Percentiles rank a stretch among this genome's conserved stretches.
These are phyloP conservation scores for Pagrus major DNA, from an alignment of 2,113 vertebrate genomes.

Conservation along the genomic window DNA sequence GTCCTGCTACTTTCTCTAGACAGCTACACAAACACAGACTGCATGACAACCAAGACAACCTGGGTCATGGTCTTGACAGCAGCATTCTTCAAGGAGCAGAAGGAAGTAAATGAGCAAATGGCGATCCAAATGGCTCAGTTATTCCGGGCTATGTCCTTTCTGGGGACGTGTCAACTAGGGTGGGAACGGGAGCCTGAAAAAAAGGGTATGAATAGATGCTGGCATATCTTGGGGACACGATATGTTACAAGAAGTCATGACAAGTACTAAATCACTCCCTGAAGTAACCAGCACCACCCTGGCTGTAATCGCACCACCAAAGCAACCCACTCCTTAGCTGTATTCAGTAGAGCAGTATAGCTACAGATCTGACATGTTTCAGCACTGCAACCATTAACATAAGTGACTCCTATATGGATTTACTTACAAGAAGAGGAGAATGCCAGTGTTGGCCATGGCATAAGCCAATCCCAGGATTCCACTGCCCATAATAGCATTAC, in stretches of 20 bases:
- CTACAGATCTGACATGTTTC: not conserved
- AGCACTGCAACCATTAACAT: not conserved
- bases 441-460: slow-evolving; percentile 98
- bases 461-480: slow-evolving; percentile 98
- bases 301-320: not conserved
- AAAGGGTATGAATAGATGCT: slow-evolving; percentile 35
- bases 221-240: slow-evolving; percentile 7
- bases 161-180: slow-evolving; percentile 30
- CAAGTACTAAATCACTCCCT: slow-evolving; percentile 37
- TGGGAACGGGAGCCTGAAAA: slow-evolving; percentile 27
- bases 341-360: not conserved
- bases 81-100: slow-evolving; percentile 16
- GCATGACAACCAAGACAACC: slow-evolving; percentile 6
- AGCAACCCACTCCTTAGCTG: not conserved
- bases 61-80: slow-evolving; percentile 28
- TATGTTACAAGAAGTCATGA: slow-evolving; percentile 33
- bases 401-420: not conserved
- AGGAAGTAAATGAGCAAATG: slow-evolving; percentile 21
- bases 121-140: slow-evolving; percentile 47
- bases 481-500: slow-evolving; percentile 99
- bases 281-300: not conserved
- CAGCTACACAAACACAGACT: slow-evolving; percentile 50
- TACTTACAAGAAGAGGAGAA: slow-evolving; percentile 97
- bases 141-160: slow-evolving; percentile 77
- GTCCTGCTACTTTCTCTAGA: slow-evolving; percentile 10